Evolutionary conservation across 2,888 invertebrate genomes (phyloP).

Genomic region (Tinea semifulvella): DNA sequence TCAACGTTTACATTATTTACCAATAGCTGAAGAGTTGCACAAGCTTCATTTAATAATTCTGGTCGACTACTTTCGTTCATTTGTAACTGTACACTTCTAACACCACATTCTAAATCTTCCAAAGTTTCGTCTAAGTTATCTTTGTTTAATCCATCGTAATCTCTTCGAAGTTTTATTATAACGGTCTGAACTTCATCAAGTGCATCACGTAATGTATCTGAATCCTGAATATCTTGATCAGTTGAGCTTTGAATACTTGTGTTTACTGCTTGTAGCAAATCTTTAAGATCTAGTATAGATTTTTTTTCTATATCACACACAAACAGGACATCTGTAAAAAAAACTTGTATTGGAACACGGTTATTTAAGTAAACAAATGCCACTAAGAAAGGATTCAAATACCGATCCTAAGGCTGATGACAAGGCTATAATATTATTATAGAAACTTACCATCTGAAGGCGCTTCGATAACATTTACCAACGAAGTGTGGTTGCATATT

Average conservation of each 20-base stretch:
- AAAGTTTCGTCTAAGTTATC: conserved; percentile 56
- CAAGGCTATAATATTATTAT: not conserved
- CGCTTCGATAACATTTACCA: not conserved
- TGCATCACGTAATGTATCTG: conserved; percentile 37
- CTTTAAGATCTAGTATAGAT: conserved; percentile 35
- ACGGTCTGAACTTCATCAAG: conserved; percentile 58
- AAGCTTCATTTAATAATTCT: conserved; percentile 47
- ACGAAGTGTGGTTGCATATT: conserved; percentile 16
- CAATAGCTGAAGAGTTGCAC: conserved; percentile 44
- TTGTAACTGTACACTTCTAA: conserved; percentile 57
- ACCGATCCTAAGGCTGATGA: too few species aligned
- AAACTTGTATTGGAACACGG: too few species aligned
- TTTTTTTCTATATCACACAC: conserved; percentile 23
- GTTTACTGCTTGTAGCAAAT: conserved; percentile 39
- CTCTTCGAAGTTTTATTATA: conserved; percentile 50
- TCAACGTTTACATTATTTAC: conserved; percentile 36
- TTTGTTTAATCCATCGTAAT: conserved; percentile 40
- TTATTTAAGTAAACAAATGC: too few species aligned
- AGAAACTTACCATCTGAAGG: not conserved
- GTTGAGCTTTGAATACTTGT: conserved; percentile 30
- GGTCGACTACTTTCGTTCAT: conserved; percentile 50
- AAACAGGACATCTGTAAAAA: conserved; percentile 14
- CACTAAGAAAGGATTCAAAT: too few species aligned
- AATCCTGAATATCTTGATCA: conserved; percentile 29
- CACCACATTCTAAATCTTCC: conserved; percentile 60